phyloP scores from a whole-genome alignment of 2,888 invertebrate genomes.

The Drosophila sordidula region DNA sequence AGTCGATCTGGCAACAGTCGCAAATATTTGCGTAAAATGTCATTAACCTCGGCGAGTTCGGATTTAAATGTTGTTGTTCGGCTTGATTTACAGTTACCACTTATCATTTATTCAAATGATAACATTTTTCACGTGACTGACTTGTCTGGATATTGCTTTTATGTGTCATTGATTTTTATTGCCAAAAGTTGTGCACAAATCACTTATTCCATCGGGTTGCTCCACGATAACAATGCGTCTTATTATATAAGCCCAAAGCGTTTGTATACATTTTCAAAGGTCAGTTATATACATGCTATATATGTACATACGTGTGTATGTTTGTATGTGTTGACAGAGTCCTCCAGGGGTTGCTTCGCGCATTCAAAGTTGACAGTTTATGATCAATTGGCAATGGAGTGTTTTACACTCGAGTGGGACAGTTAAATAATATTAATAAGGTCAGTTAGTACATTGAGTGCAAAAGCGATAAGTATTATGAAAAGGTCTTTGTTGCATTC shows the following conservation, averaged over 20 bases:
- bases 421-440: conserved; percentile 32
- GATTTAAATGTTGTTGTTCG: conserved; percentile 36
- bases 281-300: conserved; percentile 27
- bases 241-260: conserved; percentile 14
- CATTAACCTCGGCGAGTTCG: conserved; percentile 67
- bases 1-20: conserved; percentile 34
- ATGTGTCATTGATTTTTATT: conserved; percentile 37
- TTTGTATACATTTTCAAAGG: conserved; percentile 26
- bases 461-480: conserved; percentile 9
- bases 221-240: conserved; percentile 12
- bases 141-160: conserved; percentile 21
- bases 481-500: conserved; percentile 24
- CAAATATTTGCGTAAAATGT: conserved; percentile 45
- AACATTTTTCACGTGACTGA: conserved; percentile 45
- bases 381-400: conserved; percentile 27
- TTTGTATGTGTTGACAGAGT: conserved; percentile 12
- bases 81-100: conserved; percentile 39
- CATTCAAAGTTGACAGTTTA: conserved; percentile 14
- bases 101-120: conserved; percentile 38
- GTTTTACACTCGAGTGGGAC: conserved; percentile 22
- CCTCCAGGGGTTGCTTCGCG: neutral
- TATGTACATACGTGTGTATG: neutral
- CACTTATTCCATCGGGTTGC: conserved; percentile 8
- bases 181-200: neutral
- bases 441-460: conserved; percentile 28